Evolutionary conservation across 2,797 vertebrate genomes (phyloP).

Genomic region (Falco biarmicus): DNA sequence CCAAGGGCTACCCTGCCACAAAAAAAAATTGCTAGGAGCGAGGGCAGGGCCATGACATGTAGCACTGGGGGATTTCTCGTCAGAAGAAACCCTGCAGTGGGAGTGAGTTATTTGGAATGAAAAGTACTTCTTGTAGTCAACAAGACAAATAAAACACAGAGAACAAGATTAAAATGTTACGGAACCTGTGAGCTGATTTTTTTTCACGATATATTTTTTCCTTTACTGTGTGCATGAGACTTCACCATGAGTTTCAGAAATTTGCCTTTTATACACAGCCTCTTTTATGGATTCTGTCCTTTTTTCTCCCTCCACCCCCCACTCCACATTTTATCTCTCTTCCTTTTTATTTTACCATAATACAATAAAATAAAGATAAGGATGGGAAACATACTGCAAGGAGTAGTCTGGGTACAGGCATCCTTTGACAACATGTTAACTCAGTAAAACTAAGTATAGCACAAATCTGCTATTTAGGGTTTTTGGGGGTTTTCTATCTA

Average conservation of each 20-base stretch:
- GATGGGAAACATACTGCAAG: not conserved
- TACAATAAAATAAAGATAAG: not conserved
- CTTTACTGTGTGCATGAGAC: not conserved
- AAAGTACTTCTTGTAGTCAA: not conserved
- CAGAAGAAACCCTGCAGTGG: not conserved
- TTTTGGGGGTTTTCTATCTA: not conserved
- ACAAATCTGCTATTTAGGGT: not conserved
- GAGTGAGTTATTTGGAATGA: not conserved
- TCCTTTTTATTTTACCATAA: not conserved
- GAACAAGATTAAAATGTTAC: not conserved
- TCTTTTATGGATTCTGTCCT: not conserved
- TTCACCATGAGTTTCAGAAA: not conserved
- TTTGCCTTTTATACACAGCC: not conserved
- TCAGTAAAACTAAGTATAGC: not conserved
- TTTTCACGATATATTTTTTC: not conserved
- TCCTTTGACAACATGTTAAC: not conserved
- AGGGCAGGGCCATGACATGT: fast-evolving
- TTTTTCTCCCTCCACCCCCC: not conserved
- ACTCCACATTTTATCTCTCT: not conserved
- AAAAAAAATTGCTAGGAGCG: not conserved
- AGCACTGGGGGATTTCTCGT: fast-evolving
- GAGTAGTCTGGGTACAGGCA: not conserved
- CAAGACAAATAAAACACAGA: not conserved
- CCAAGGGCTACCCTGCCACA: not conserved
- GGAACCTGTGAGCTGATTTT: not conserved